These are phyloP conservation scores for Leptatherina wallacei DNA, from an alignment of 2,797 vertebrate species.

Conservation along the genomic window DNA sequence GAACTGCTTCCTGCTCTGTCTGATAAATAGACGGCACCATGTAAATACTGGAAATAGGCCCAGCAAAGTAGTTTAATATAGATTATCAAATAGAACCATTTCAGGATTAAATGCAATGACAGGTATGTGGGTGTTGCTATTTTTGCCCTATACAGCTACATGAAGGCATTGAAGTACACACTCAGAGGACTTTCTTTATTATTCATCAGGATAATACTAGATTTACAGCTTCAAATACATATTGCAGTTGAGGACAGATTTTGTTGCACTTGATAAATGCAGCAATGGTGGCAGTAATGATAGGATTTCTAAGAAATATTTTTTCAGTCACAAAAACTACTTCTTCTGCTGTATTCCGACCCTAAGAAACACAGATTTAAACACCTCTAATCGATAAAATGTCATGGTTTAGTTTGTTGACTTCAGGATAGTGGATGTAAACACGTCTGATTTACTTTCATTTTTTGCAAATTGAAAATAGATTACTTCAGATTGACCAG, in stretches of 20 bases:
- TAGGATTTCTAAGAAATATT: slow-evolving; percentile 3
- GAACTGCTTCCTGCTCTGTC: slow-evolving; percentile 62
- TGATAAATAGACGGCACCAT: slow-evolving; percentile 64
- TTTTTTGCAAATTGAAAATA: neutral
- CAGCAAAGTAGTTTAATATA: slow-evolving; percentile 31
- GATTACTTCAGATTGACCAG: neutral
- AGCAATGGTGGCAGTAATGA: slow-evolving; percentile 4
- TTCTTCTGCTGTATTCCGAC: neutral
- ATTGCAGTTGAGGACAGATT: slow-evolving; percentile 41
- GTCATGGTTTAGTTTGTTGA: neutral
- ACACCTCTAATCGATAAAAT: neutral
- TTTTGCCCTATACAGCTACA: slow-evolving; percentile 25
- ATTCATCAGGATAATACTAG: slow-evolving; percentile 59
- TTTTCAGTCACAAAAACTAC: neutral
- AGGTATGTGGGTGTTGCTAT: slow-evolving; percentile 37
- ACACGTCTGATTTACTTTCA: neutral
- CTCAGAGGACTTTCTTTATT: slow-evolving; percentile 45
- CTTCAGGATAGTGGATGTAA: neutral
- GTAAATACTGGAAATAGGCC: slow-evolving; percentile 62
- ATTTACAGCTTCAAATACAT: slow-evolving; percentile 47
- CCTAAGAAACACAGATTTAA: neutral
- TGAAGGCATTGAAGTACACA: slow-evolving; percentile 32
- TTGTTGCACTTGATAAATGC: slow-evolving; percentile 15
- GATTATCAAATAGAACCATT: slow-evolving; percentile 50
- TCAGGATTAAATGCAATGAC: slow-evolving; percentile 36